Conservation (phyloP, 2,113 vertebrate genomes). For the Pterocles burchelli region DNA sequence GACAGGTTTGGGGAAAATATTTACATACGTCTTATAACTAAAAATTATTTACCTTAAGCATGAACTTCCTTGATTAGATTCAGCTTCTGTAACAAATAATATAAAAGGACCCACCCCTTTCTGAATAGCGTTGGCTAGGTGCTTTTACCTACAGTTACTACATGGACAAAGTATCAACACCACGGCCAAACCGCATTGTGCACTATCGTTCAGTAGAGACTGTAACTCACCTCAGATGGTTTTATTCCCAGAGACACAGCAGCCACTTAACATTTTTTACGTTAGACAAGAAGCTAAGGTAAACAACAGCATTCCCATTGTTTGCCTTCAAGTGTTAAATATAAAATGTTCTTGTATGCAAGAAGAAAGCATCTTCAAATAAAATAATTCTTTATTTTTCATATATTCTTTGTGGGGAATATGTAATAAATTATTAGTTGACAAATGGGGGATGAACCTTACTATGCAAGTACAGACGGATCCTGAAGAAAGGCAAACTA, state of each 20-base stretch:
- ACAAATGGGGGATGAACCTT: slow-evolving; percentile 63
- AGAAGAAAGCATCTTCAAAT: neutral
- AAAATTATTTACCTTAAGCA: neutral
- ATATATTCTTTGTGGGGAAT: slow-evolving; percentile 53
- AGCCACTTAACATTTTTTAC: too few relatives aligned
- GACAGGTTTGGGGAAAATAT: neutral
- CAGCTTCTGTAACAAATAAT: neutral
- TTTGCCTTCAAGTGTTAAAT: neutral
- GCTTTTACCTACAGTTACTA: neutral
- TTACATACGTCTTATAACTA: neutral
- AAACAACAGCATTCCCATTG: neutral
- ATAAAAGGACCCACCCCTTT: neutral
- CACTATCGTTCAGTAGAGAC: neutral
- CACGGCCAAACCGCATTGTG: neutral
- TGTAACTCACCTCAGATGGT: neutral
- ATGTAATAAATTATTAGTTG: slow-evolving; percentile 76
- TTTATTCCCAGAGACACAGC: neutral
- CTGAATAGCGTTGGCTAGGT: neutral
- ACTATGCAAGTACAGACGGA: neutral
- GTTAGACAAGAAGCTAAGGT: neutral
- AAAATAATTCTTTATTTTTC: neutral
- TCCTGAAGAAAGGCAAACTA: slow-evolving; percentile 24
- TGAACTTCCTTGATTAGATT: neutral
- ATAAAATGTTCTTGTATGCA: neutral
- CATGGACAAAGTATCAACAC: neutral